Conservation (phyloP, 1,140 invertebrate genomes). For the Phortica variegata region DNA sequence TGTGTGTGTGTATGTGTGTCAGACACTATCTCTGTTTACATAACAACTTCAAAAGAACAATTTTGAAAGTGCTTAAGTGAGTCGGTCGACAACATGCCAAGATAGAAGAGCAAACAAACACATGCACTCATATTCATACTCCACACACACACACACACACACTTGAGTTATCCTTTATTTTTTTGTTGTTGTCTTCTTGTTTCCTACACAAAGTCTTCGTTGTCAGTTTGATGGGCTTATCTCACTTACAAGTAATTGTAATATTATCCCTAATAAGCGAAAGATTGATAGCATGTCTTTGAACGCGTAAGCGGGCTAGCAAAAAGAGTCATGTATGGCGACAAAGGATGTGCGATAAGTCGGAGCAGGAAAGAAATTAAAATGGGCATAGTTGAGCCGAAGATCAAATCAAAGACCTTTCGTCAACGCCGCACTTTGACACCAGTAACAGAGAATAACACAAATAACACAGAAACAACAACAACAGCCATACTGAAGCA, state of each 20-base stretch:
- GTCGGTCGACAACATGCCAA: neutral
- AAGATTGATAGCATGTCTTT: constrained; percentile 51
- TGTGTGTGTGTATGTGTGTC: too few species aligned
- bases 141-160: neutral
- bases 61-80: constrained; percentile 11
- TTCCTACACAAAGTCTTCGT: too few species aligned
- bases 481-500: neutral
- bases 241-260: constrained; percentile 52
- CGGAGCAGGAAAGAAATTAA: neutral
- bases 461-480: too few species aligned
- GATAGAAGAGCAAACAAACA: neutral
- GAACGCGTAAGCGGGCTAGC: constrained; percentile 22
- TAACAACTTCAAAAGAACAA: constrained; percentile 10
- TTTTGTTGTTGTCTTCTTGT: constrained; percentile 9
- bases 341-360: neutral
- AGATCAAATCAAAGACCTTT: constrained; percentile 22
- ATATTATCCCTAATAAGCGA: constrained; percentile 54
- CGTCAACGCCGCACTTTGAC: constrained; percentile 11
- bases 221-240: too few species aligned
- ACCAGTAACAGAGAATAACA: too few species aligned
- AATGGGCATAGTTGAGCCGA: neutral
- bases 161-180: constrained; percentile 22
- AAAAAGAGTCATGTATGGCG: constrained; percentile 14
- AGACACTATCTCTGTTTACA: constrained; percentile 36
- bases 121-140: too few species aligned